Evolutionary conservation across 1,140 invertebrate species (phyloP), one percentile per base, ranked within the genome.

Genomic region (Zophobas morio): DNA sequence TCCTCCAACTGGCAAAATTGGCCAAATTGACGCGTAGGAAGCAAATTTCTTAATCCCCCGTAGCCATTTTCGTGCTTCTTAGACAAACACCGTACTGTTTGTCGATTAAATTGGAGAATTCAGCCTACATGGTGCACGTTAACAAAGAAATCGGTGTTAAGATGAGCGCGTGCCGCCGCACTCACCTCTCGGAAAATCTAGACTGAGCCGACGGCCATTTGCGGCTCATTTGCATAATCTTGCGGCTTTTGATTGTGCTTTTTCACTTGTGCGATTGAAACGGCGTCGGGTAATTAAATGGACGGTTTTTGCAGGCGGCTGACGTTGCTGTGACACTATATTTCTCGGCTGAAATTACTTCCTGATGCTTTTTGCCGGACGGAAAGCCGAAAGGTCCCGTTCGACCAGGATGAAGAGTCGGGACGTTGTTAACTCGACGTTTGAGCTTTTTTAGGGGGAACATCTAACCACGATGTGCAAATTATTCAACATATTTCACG

Each of bases 41-140:
- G 60, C 56, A 66, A 63, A 66, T 42, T 66, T 66, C 60, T 47
- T 33, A 42, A 42, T 63, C 36, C 49, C 49, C 49, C 4, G 49
- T 5, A 20, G 49, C 6, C 49, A 51, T 2, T 2, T 20, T 39
- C 36, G 36, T 63, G 57, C 37, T 42, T 66, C 60, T n/a, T 66
- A 39, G 60, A 36, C 60, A 66, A 63, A 63, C 57, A 63, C 2
- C 3, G 57, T 1, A 42, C 36, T 66, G 60, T 66, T 66, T 66
- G 60, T 39, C 60, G 60, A 40, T 66, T 66, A 66, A 66, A 66
- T 66, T 66, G 42, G 37, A 37, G 42, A 66, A 66, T 63, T 63
- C 57, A 3, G 54, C 34, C 32, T 63, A 37, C 37, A 37, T 63
- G 37, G 54, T 46, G 36, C 20, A n/a, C 8, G 37, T 60, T n/a